Base-by-base conservation (phyloP, 2,113 vertebrate species). In the Microtus montanus region DNA sequence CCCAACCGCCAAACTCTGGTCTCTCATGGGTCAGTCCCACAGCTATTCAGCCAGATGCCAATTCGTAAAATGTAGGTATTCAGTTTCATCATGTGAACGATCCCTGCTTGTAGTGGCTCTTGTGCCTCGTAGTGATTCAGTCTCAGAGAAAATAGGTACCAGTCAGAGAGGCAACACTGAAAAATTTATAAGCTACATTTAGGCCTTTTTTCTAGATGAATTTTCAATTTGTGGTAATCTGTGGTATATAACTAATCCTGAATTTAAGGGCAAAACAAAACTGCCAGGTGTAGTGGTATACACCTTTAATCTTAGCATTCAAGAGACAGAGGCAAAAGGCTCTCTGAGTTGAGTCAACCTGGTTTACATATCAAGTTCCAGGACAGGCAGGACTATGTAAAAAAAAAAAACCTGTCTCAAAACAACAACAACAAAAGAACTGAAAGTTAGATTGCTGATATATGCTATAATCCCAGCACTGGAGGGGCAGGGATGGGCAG, bases 1-100 rank as follows among this genome's bases (percentile, higher is more conserved):
- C 99, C 99, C 14, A 99, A 99, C 96, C 98, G 98, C 20, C 99
- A 99, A 98, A 99, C 99, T 0, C 87, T 99, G 26, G 70, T 99
- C 58, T 98, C 99, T 33, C 98, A 98, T 1, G 98, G 97, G 11
- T 99, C 99, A 0, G 99, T 99, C 79, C 93, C 99, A 0, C 98
- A 99, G 90, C 99, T 99, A 95, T 99, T 99, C 97, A 99, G 96
- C 97, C 98, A 98, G 0, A 97, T 99, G 90, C 99, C 99, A 1
- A 94, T 99, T 74, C n/a, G 98, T 96, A 99, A 98, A 95, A 99
- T 99, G 99, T 99, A 96, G 99, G 99, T 98, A 92, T 87, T 82
- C 22, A 80, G 54, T 80, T 44, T 14, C 33, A 13, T 89, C 85
- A 47, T 22, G 22, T 49, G 71, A 94, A 90, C 11, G 1, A 14